Evolutionary conservation across 1,140 invertebrate genomes (phyloP).

Genomic region (Sycobia sp.): DNA sequence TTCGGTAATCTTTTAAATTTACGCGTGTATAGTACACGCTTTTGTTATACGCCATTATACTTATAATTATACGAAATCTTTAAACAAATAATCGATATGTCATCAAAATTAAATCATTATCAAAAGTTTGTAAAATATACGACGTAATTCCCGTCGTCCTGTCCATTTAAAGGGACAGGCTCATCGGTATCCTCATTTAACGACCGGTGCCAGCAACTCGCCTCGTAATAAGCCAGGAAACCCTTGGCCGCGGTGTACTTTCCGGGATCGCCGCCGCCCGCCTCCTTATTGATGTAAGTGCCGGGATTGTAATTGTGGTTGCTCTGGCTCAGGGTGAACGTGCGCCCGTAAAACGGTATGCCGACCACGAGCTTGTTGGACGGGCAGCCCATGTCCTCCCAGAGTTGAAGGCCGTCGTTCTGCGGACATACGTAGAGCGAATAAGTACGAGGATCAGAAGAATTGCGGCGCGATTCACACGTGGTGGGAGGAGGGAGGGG

Average conservation of each 20-base stretch:
- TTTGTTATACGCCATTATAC: no score
- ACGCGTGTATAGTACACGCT: no score
- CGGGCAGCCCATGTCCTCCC: slow-evolving; percentile 85
- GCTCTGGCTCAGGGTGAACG: slow-evolving; percentile 77
- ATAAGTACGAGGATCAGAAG: background rate
- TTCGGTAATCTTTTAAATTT: no score
- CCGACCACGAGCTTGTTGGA: slow-evolving; percentile 87
- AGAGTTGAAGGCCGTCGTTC: slow-evolving; percentile 83
- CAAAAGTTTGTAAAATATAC: no score
- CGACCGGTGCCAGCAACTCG: no score
- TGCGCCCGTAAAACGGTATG: slow-evolving; percentile 84
- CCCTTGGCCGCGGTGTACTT: slow-evolving; percentile 84
- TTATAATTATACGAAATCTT: no score
- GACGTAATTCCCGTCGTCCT: no score
- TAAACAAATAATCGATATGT: no score
- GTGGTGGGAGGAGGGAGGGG: background rate
- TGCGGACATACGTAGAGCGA: slow-evolving; percentile 47
- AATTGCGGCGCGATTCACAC: background rate
- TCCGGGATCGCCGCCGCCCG: slow-evolving; percentile 81
- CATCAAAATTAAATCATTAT: no score
- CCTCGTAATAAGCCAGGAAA: slow-evolving; percentile 88
- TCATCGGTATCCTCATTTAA: no score
- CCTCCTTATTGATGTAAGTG: slow-evolving; percentile 86
- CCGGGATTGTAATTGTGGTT: slow-evolving; percentile 82
- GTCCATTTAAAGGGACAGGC: no score